These are phyloP conservation scores for Uropsilus gracilis DNA, from an alignment of 2,113 vertebrate species.

Conservation along the genomic window DNA sequence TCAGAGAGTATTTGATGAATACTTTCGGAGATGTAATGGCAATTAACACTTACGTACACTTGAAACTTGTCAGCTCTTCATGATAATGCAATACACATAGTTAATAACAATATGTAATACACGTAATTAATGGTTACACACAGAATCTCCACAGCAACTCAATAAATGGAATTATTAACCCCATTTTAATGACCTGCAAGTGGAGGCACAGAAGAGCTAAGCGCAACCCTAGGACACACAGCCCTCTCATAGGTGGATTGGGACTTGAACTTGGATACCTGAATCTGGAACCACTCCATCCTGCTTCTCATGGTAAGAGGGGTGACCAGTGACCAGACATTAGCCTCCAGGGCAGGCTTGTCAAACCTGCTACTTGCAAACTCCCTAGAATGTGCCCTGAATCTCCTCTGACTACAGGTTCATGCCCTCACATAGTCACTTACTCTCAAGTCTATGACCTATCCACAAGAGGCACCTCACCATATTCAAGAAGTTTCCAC, in stretches of 20 bases:
- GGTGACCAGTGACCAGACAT: not conserved
- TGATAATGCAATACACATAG: too few relatives aligned
- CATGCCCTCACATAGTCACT: not conserved
- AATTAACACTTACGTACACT: not conserved
- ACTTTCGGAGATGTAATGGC: too few relatives aligned
- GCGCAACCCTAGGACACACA: not conserved
- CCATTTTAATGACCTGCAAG: not conserved
- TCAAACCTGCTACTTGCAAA: not conserved
- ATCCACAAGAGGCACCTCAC: not conserved
- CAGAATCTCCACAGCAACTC: not conserved
- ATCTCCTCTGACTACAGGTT: not conserved
- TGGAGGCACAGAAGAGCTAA: not conserved
- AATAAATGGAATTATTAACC: not conserved
- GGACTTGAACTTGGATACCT: not conserved
- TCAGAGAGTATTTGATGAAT: not conserved
- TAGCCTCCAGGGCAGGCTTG: not conserved
- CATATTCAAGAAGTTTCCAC: not conserved
- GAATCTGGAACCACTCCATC: not conserved
- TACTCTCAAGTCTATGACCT: not conserved
- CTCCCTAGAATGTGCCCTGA: not conserved
- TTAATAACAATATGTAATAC: too few relatives aligned
- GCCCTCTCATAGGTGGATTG: not conserved
- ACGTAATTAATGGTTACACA: not conserved
- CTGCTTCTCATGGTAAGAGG: accelerated
- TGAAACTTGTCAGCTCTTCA: not conserved